Evolutionary conservation across 37 sponge, comb jelly and placozoan genomes (phyloP).

Genomic region (Diacarnus erythraeanus): DNA sequence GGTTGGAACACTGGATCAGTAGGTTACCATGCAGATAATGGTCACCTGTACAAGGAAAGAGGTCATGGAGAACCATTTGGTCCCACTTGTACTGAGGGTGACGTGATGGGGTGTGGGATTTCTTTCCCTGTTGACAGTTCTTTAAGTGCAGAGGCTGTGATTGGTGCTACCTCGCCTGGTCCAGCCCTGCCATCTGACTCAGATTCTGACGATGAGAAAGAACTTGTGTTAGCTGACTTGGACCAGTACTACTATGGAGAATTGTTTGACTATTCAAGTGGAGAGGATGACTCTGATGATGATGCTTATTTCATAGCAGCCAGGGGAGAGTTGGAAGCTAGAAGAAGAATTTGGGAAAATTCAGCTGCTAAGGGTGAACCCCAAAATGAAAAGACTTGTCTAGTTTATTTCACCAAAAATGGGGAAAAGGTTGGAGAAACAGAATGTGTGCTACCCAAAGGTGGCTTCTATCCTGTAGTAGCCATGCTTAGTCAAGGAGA

Average conservation of each 20-base stretch:
- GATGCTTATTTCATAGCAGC: background rate
- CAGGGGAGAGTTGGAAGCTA: background rate
- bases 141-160: background rate
- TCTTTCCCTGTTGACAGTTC: constrained; percentile 1
- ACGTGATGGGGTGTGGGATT: constrained; percentile 81
- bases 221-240: background rate
- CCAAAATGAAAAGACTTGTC: background rate
- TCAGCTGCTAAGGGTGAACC: background rate
- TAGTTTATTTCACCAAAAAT: constrained; percentile 81
- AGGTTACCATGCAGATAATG: constrained; percentile 82
- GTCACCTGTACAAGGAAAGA: constrained; percentile 59
- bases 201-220: constrained; percentile 14
- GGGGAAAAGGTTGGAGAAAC: constrained; percentile 68
- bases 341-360: background rate
- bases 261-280: background rate
- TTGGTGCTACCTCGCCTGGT: background rate
- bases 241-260: constrained; percentile 2
- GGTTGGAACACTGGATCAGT: constrained; percentile 73
- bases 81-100: constrained; percentile 54
- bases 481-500: constrained; percentile 78
- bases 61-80: constrained; percentile 70
- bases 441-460: constrained; percentile 54
- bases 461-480: constrained; percentile 83
- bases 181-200: background rate
- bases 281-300: constrained; percentile 14